A percentile compares a stretch with the other conserved stretches of the same genome.
Evolutionary conservation across 2,113 vertebrate species (phyloP).

Genomic region (Ciconia maguari): DNA sequence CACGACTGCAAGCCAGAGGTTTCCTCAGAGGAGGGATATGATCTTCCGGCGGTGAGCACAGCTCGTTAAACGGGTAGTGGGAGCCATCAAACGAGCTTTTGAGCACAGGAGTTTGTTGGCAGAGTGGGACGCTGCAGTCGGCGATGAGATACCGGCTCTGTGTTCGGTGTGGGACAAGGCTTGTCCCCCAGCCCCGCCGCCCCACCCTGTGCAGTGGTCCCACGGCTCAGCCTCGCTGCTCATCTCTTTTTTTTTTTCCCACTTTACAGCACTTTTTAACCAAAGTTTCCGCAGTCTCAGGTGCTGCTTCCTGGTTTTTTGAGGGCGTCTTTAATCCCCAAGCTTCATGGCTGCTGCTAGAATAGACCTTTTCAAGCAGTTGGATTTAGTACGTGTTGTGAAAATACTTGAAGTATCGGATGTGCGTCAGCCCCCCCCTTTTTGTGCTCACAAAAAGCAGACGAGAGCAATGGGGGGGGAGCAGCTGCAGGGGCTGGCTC

Average conservation of each 20-base stretch:
- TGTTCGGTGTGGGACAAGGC: accelerated
- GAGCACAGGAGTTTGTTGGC: not conserved
- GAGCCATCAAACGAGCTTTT: not conserved
- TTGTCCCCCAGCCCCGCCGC: not conserved
- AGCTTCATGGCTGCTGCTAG: not conserved
- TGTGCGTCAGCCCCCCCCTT: not conserved
- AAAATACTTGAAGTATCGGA: too few species aligned
- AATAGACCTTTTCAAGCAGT: not conserved
- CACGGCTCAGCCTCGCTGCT: not conserved
- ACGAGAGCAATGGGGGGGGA: not conserved
- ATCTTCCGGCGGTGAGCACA: not conserved
- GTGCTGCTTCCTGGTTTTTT: accelerated
- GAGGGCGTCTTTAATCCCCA: not conserved
- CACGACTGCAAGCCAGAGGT: not conserved
- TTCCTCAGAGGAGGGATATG: not conserved
- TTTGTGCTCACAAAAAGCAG: too few species aligned
- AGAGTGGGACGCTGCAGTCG: accelerated
- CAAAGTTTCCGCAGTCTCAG: not conserved
- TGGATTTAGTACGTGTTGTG: not conserved
- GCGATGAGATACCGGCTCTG: not conserved
- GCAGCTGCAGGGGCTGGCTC: not conserved
- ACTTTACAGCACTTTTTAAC: not conserved
- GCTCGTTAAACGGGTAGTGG: not conserved
- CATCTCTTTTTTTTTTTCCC: too few species aligned
- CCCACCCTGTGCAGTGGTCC: not conserved